Evolutionary conservation across 92 coral and sea anemone genomes (phyloP).

Genomic region (Heteractis magnifica): DNA sequence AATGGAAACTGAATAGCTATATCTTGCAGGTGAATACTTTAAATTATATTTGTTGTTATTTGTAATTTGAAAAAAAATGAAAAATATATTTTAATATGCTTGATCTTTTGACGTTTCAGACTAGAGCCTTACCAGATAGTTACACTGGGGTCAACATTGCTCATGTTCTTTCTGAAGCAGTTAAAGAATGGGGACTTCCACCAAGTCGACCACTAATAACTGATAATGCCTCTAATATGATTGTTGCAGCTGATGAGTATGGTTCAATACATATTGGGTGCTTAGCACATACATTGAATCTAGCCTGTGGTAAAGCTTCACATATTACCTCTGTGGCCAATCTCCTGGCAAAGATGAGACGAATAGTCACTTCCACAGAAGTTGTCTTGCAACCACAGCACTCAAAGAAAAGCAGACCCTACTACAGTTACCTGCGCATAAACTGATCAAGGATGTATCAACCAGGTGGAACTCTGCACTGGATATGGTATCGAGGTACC

Average conservation of each 20-base stretch:
- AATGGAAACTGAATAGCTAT: slow-evolving; percentile 34
- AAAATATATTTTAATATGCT: slow-evolving; percentile 7
- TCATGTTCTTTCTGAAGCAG: slow-evolving; percentile 52
- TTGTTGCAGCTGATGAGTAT: slow-evolving; percentile 47
- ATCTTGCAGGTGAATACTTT: slow-evolving; percentile 43
- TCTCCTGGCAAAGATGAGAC: slow-evolving; percentile 55
- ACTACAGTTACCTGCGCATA: slow-evolving; percentile 51
- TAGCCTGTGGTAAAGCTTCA: slow-evolving; percentile 53
- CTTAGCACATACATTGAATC: slow-evolving; percentile 58
- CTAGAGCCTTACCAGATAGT: slow-evolving; percentile 40
- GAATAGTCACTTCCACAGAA: slow-evolving; percentile 50
- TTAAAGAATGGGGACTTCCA: slow-evolving; percentile 48
- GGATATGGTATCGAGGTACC: slow-evolving; percentile 56
- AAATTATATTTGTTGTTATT: slow-evolving; percentile 6
- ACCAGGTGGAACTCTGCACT: slow-evolving; percentile 56
- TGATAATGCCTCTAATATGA: slow-evolving; percentile 57
- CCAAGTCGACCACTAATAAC: slow-evolving; percentile 55
- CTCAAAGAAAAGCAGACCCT: slow-evolving; percentile 57
- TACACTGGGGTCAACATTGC: slow-evolving; percentile 56
- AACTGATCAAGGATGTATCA: slow-evolving; percentile 44
- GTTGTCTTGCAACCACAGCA: slow-evolving; percentile 47
- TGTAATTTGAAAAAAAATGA: slow-evolving; percentile 4
- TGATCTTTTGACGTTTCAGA: slow-evolving; percentile 21
- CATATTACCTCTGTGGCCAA: slow-evolving; percentile 48
- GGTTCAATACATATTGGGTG: slow-evolving; percentile 50